Evolutionary conservation across 2,888 invertebrate genomes (phyloP).

Genomic region (Agriotes lineatus): DNA sequence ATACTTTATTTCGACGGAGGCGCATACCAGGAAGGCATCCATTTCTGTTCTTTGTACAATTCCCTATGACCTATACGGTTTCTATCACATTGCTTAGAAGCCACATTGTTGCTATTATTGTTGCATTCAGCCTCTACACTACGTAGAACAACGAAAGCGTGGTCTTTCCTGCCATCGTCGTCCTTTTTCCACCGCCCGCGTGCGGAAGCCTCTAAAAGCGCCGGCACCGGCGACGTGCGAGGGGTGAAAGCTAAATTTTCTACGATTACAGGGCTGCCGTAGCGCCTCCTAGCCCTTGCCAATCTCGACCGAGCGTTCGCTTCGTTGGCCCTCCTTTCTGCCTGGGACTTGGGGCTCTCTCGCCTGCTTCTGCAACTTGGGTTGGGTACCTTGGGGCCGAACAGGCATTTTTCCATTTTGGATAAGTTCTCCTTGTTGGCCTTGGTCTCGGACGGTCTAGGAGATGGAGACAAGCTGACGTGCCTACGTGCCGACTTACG

Average conservation of each 20-base stretch:
- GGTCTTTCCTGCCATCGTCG: constrained; percentile 42
- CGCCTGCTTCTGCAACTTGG: neutral
- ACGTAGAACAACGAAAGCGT: constrained; percentile 54
- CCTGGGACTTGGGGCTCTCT: neutral
- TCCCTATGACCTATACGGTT: constrained; percentile 42
- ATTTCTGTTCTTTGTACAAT: constrained; percentile 61
- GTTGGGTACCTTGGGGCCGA: constrained; percentile 32
- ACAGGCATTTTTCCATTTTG: constrained; percentile 34
- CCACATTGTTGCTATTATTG: constrained; percentile 49
- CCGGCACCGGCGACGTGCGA: constrained; percentile 42
- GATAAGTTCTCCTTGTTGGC: constrained; percentile 45
- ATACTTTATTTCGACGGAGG: constrained; percentile 23
- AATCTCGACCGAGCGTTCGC: neutral
- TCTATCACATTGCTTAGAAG: constrained; percentile 38
- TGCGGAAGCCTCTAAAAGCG: constrained; percentile 25
- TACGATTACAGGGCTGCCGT: constrained; percentile 57
- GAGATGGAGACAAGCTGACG: constrained; percentile 35
- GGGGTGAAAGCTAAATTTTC: constrained; percentile 52
- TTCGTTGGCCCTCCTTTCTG: neutral
- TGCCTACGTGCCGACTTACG: constrained; percentile 27
- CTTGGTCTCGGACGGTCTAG: constrained; percentile 36
- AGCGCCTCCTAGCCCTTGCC: constrained; percentile 45
- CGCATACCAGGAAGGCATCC: constrained; percentile 68
- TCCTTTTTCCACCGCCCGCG: constrained; percentile 10
- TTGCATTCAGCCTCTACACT: neutral